Evolutionary conservation across 2,113 vertebrate genomes (phyloP).

Genomic region (Chaenocephalus aceratus): DNA sequence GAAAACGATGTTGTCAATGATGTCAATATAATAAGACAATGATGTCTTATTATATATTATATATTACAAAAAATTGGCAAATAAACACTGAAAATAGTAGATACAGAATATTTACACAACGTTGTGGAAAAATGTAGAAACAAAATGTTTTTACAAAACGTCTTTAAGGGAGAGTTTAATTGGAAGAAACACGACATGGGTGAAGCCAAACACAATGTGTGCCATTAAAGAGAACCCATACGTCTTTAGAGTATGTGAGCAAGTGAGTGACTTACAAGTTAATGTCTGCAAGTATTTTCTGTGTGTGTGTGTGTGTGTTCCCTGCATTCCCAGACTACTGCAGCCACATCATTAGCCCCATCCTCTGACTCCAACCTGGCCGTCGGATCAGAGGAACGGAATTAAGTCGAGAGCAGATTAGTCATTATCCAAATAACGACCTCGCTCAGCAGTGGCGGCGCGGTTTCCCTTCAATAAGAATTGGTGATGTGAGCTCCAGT

Average conservation of each 20-base stretch:
- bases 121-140: slow-evolving; percentile 2
- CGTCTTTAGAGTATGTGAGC: slow-evolving; percentile 40
- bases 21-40: too few species aligned
- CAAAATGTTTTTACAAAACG: background rate
- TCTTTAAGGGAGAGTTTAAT: background rate
- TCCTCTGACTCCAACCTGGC: slow-evolving; percentile 72
- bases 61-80: background rate
- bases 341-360: slow-evolving; percentile 74
- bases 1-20: too few species aligned
- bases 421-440: slow-evolving; percentile 79
- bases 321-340: slow-evolving; percentile 60
- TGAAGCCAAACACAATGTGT: slow-evolving; percentile 24
- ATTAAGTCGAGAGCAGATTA: slow-evolving; percentile 70
- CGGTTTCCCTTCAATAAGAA: slow-evolving; percentile 79
- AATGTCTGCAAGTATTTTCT: slow-evolving; percentile 34
- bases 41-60: background rate
- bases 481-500: slow-evolving; percentile 70
- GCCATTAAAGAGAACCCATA: slow-evolving; percentile 22
- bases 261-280: slow-evolving; percentile 32
- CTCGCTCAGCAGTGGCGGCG: slow-evolving; percentile 57
- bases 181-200: background rate
- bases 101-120: slow-evolving; percentile 5
- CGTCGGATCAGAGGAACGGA: slow-evolving; percentile 68
- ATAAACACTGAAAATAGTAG: background rate
- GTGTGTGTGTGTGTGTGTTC: background rate